phyloP scores from a whole-genome alignment of 2,797 vertebrate species.

The Pantherophis alleghaniensis region DNA sequence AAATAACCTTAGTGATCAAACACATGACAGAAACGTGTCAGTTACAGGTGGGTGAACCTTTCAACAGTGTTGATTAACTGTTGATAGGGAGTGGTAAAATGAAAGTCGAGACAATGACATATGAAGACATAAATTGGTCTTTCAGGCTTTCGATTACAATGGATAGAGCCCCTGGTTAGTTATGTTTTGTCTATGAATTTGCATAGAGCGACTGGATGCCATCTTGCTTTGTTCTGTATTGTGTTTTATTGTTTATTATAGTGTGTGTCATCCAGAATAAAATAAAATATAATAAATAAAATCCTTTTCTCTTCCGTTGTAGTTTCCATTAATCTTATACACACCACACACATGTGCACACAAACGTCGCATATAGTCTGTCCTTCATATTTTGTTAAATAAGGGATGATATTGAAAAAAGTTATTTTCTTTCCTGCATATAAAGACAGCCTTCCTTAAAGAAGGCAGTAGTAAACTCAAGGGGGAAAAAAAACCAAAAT shows the following conservation, averaged over 20 bases:
- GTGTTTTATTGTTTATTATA: background rate
- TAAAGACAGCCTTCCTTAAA: background rate
- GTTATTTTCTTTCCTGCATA: background rate
- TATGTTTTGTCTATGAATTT: background rate
- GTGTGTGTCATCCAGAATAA: background rate
- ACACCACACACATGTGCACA: background rate
- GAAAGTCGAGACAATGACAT: background rate
- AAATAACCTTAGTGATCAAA: background rate
- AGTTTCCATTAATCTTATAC: background rate
- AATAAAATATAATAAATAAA: background rate
- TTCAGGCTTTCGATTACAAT: background rate
- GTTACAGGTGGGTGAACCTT: background rate
- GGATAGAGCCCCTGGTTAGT: background rate
- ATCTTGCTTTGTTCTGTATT: background rate
- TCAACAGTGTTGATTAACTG: background rate
- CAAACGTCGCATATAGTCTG: background rate
- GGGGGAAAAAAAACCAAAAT: background rate
- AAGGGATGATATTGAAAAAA: background rate
- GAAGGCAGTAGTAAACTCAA: background rate
- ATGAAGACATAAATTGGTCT: background rate
- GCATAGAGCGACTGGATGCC: background rate
- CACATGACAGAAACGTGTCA: background rate
- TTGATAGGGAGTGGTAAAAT: background rate
- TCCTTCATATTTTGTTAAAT: background rate
- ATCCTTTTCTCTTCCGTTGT: background rate